Evolutionary conservation across 2,888 invertebrate genomes (phyloP).

Genomic region (Athetis lepigone): DNA sequence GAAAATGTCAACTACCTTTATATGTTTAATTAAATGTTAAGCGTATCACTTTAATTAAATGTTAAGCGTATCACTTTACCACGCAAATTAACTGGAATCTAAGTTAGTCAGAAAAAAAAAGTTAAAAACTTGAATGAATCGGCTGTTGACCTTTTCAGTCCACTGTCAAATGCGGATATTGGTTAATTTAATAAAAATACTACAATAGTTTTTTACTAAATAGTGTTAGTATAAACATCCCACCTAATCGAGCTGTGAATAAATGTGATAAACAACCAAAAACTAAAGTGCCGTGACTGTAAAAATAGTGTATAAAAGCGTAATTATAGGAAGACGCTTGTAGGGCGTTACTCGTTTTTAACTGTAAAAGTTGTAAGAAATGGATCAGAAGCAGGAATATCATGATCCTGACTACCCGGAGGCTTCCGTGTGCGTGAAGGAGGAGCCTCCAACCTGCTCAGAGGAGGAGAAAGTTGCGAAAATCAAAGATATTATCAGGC

Average conservation of each 20-base stretch:
- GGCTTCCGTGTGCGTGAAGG: slow-evolving; percentile 69
- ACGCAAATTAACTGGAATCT: background rate
- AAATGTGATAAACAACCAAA: slow-evolving; percentile 70
- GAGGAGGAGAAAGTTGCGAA: slow-evolving; percentile 86
- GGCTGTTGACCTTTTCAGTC: slow-evolving; percentile 85
- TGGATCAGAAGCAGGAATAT: slow-evolving; percentile 88
- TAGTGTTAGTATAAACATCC: slow-evolving; percentile 61
- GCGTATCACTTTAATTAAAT: no score
- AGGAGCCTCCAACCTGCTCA: slow-evolving; percentile 68
- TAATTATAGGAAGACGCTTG: slow-evolving; percentile 66
- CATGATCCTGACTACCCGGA: slow-evolving; percentile 91
- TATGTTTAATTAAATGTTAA: no score
- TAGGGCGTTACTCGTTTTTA: slow-evolving; percentile 77
- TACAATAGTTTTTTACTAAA: slow-evolving; percentile 71
- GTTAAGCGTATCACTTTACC: no score
- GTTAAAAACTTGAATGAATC: slow-evolving; percentile 72
- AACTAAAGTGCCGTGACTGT: slow-evolving; percentile 67
- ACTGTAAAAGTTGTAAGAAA: slow-evolving; percentile 71
- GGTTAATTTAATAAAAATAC: slow-evolving; percentile 61
- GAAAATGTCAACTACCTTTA: slow-evolving; percentile 24
- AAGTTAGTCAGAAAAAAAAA: slow-evolving; percentile 50
- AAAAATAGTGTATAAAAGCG: slow-evolving; percentile 61
- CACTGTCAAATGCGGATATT: slow-evolving; percentile 84
- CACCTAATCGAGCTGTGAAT: slow-evolving; percentile 71
- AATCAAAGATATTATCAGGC: slow-evolving; percentile 92